A percentile compares a stretch with the other conserved stretches of the same genome.
Conservation (phyloP, 2,888 invertebrate species). For the Microchrysa polita region DNA sequence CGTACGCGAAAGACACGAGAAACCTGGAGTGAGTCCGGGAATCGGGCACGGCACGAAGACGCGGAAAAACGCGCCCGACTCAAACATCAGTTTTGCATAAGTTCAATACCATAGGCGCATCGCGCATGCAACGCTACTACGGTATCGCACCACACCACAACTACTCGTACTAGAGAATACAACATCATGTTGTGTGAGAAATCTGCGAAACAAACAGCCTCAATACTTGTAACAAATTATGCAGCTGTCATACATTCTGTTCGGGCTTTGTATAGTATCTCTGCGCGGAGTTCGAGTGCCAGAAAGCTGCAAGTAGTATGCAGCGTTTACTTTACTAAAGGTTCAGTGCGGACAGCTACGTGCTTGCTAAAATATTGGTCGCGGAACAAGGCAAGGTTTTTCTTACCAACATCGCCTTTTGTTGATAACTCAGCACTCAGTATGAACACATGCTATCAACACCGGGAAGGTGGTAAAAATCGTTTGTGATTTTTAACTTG, state of each 20-base stretch:
- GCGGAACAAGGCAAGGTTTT: neutral
- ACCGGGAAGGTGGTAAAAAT: conserved; percentile 35
- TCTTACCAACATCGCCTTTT: neutral
- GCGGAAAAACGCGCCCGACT: conserved; percentile 10
- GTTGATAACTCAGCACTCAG: conserved; percentile 12
- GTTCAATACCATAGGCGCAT: no score
- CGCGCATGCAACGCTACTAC: conserved; percentile 44
- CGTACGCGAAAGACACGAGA: conserved; percentile 14
- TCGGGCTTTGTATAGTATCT: neutral
- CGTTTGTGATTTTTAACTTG: conserved; percentile 24
- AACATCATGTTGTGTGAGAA: conserved; percentile 43
- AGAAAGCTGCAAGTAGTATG: neutral
- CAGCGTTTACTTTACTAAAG: neutral
- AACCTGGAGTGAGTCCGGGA: conserved; percentile 28
- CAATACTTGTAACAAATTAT: conserved; percentile 50
- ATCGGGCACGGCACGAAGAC: conserved; percentile 9
- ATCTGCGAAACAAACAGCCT: conserved; percentile 43
- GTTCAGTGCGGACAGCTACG: conserved; percentile 22
- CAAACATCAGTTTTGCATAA: conserved; percentile 49
- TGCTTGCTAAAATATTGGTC: conserved; percentile 29
- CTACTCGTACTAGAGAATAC: no score
- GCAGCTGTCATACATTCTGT: conserved; percentile 50
- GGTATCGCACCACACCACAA: conserved; percentile 49
- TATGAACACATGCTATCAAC: neutral
- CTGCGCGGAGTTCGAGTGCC: neutral